A percentile compares a stretch with the other conserved stretches of the same genome.
These are phyloP conservation scores for Drosophila truncata DNA, from an alignment of 1,140 invertebrate species.

Conservation along the genomic window DNA sequence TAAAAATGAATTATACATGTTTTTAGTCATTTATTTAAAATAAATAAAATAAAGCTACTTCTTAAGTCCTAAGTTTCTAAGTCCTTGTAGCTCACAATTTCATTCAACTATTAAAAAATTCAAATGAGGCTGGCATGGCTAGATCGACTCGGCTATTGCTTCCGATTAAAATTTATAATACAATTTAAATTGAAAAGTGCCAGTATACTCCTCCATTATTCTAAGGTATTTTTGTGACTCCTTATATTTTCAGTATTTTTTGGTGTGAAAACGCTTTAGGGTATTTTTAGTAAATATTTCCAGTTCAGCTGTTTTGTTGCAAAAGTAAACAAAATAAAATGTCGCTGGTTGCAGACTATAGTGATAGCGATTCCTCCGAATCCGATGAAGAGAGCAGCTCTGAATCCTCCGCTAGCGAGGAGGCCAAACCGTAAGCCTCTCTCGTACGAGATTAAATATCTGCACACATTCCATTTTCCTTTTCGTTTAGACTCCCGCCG, in stretches of 20 bases:
- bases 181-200: background rate
- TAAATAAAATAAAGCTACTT: background rate
- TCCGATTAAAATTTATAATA: background rate
- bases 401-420: slow-evolving; percentile 31
- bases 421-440: slow-evolving; percentile 7
- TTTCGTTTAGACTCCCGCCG: slow-evolving; percentile 16
- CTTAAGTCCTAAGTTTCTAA: too few relatives aligned
- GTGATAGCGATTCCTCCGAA: slow-evolving; percentile 73
- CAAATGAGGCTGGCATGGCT: background rate
- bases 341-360: slow-evolving; percentile 74
- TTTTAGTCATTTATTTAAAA: background rate
- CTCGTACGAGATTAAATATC: rapidly evolving
- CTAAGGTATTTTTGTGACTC: background rate
- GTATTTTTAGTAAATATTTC: background rate
- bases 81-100: too few relatives aligned
- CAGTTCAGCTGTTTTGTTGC: background rate
- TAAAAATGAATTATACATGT: slow-evolving; percentile 50
- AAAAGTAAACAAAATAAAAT: slow-evolving; percentile 52
- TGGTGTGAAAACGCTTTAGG: slow-evolving; percentile 9
- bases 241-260: slow-evolving; percentile 27
- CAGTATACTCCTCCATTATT: background rate
- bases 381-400: slow-evolving; percentile 54
- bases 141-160: background rate
- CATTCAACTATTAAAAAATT: background rate
- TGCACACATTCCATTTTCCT: background rate